These are phyloP conservation scores for Urocolius indicus DNA, from an alignment of 2,113 vertebrate species.

Conservation along the genomic window DNA sequence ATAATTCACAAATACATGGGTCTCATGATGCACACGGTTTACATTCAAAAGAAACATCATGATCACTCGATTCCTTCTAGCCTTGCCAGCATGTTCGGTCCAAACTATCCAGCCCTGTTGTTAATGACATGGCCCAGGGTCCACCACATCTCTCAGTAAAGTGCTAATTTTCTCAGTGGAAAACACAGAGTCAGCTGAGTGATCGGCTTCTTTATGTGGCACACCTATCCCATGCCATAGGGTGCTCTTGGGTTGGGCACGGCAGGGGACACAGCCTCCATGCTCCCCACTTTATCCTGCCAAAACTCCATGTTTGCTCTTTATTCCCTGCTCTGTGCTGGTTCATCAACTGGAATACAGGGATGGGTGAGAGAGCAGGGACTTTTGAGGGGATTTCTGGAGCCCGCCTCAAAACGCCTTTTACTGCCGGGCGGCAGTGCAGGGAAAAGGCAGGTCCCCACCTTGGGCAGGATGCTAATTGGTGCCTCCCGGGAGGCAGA, in stretches of 20 bases:
- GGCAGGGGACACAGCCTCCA: fast-evolving
- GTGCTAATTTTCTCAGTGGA: not conserved
- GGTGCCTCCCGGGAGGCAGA: not conserved
- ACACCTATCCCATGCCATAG: fast-evolving
- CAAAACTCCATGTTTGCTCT: fast-evolving
- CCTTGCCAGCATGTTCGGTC: not conserved
- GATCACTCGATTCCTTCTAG: not conserved
- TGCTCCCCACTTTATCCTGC: not conserved
- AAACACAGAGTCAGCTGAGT: not conserved
- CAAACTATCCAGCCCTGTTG: not conserved
- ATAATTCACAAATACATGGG: not conserved
- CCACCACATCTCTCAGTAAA: not conserved
- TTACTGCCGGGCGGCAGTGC: fast-evolving
- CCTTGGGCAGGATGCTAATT: not conserved
- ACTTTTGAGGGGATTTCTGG: constrained; percentile 30
- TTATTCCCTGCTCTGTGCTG: fast-evolving
- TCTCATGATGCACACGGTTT: not conserved
- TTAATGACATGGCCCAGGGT: not conserved
- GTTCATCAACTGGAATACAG: fast-evolving
- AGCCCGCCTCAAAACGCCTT: not conserved
- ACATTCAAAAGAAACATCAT: not conserved
- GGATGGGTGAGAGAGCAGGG: not conserved
- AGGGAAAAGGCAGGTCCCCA: not conserved
- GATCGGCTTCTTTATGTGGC: fast-evolving
- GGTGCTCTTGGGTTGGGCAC: not conserved